Base-by-base conservation (phyloP, 2,797 vertebrate genomes). In the Strix occidentalis region DNA sequence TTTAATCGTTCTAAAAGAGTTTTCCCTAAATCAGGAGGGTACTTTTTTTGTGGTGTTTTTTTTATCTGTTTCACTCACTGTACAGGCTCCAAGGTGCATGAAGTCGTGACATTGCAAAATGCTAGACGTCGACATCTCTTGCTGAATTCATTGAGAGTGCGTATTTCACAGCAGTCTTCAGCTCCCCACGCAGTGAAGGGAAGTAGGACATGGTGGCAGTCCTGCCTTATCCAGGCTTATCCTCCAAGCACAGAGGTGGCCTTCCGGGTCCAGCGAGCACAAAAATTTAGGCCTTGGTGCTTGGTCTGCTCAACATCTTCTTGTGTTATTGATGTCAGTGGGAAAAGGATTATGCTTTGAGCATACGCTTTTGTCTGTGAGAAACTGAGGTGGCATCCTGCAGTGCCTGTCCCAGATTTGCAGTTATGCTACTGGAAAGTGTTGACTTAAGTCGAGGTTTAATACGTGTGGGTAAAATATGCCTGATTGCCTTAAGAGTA, bases 111-210 rank as follows among this genome's bases (percentile, higher is more conserved):
- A 3, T 1, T 76, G 76, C 80, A 33, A 39, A 88, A 45, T 45
- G 69, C 35, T 57, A 41, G 46, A 15, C 20, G 3, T 46, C 3
- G 13, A 3, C 8, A 9, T 54, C 7, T 81, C 57, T 35, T 69
- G 58, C 65, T 81, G 65, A 84, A 66, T 79, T 92, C 7, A 8
- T 10, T 54, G 56, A 35, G 39, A 6, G 6, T 9, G 21, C 21
- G 6, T 46, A 7, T 76, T 63, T 85, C 33, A 3, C 72, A 58
- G 58, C 75, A 48, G 45, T 28, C 25, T 75, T 37, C 33, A 56
- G 41, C 79, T 71, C 29, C 43, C 41, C 3, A 1, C 0, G 1
- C 35, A 69, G 54, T 0, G 0, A 60, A 41, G 65, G 46, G 37
- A 83, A 24, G 21, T 8, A 25, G 72, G 68, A 41, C 1, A 2